Evolutionary conservation across 1,140 invertebrate species (phyloP).

Genomic region (Brachystomella parvula): DNA sequence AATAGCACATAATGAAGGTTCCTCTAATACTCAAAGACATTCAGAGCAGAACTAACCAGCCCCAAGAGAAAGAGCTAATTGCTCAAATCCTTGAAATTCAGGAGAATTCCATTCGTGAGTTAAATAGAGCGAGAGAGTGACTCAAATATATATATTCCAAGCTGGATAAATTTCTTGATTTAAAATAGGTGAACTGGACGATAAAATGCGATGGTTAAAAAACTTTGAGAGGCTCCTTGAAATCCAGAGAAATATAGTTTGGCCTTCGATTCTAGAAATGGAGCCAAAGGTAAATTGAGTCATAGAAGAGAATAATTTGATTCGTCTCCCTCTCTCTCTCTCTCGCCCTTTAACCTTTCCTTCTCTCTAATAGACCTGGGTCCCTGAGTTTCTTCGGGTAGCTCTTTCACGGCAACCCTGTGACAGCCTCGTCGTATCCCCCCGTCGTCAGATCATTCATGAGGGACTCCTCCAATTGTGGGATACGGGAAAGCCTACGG

Average conservation of each 20-base stretch:
- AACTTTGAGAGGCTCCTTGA: slow-evolving; percentile 63
- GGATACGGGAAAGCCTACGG: slow-evolving; percentile 51
- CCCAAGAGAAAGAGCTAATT: slow-evolving; percentile 49
- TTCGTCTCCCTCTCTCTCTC: neutral
- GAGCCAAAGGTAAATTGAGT: slow-evolving; percentile 48
- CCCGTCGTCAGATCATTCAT: slow-evolving; percentile 54
- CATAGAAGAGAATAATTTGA: neutral
- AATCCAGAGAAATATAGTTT: slow-evolving; percentile 58
- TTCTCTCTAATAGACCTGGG: slow-evolving; percentile 44
- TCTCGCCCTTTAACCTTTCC: neutral
- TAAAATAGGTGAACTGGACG: slow-evolving; percentile 59
- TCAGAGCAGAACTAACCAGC: slow-evolving; percentile 50
- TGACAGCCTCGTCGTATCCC: slow-evolving; percentile 58
- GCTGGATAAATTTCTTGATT: too few species aligned
- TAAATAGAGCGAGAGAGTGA: too few species aligned
- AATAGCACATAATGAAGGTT: slow-evolving; percentile 61
- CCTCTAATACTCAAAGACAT: slow-evolving; percentile 59
- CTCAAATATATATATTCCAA: too few species aligned
- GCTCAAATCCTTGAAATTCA: slow-evolving; percentile 54
- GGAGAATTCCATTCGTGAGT: slow-evolving; percentile 56
- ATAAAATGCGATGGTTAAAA: slow-evolving; percentile 64
- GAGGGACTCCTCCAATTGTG: slow-evolving; percentile 55
- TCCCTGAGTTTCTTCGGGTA: slow-evolving; percentile 52
- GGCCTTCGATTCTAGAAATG: slow-evolving; percentile 58
- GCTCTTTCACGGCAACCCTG: slow-evolving; percentile 58